Percentiles rank a stretch among this genome's conserved stretches.
Conservation (phyloP, 1,140 invertebrate species). For the Drosophila yakuba region DNA sequence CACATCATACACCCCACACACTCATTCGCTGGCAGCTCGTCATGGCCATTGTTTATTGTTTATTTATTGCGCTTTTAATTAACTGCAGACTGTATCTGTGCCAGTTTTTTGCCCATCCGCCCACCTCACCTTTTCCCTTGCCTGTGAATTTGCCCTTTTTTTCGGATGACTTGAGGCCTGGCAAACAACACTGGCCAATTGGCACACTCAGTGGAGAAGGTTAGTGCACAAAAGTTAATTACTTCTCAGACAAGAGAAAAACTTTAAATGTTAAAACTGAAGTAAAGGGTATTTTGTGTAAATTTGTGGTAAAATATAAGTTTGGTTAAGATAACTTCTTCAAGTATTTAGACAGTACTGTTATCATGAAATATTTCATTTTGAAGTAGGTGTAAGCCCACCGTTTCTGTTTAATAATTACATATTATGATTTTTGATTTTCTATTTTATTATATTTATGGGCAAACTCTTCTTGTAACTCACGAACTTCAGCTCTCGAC, state of each 20-base stretch:
- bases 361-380: no score
- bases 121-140: constrained; percentile 11
- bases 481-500: no score
- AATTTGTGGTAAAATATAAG: no score
- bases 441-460: no score
- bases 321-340: no score
- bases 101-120: constrained; percentile 13
- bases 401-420: no score
- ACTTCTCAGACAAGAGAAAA: background rate
- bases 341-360: no score
- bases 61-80: constrained; percentile 58
- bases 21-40: constrained; percentile 15
- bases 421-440: no score
- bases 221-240: background rate
- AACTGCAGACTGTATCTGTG: constrained; percentile 31
- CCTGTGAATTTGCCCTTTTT: constrained; percentile 22
- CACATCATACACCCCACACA: background rate
- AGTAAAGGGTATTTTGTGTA: no score
- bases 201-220: constrained; percentile 6
- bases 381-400: no score
- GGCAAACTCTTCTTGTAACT: no score
- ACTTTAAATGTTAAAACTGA: background rate
- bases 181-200: constrained; percentile 28
- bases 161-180: constrained; percentile 35
- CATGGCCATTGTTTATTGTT: constrained; percentile 54